phyloP scores from a whole-genome alignment of 2,113 vertebrate genomes.

The Chaetodon auriga region DNA sequence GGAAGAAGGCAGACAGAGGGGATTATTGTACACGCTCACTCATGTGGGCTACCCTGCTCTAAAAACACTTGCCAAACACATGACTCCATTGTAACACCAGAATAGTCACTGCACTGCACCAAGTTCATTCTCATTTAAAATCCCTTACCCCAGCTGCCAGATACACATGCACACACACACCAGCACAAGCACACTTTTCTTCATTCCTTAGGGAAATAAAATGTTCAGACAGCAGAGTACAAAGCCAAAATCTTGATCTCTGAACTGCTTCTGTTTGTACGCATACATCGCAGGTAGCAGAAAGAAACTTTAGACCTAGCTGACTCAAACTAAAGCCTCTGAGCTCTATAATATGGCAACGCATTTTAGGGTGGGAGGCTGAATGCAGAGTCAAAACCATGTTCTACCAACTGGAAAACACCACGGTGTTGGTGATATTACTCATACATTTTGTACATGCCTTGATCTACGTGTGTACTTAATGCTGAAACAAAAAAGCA shows the following conservation, averaged over 20 bases:
- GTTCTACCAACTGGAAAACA: not conserved
- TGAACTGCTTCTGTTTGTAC: not conserved
- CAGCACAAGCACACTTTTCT: conserved; percentile 10
- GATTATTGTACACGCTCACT: conserved; percentile 80
- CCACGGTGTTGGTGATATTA: not conserved
- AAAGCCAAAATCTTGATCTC: not conserved
- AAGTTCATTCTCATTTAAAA: conserved; percentile 56
- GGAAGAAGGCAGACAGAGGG: conserved; percentile 76
- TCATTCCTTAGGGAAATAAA: conserved; percentile 19
- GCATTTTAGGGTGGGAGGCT: not conserved
- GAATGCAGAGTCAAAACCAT: not conserved
- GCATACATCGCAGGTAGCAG: not conserved
- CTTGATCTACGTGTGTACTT: conserved; percentile 28
- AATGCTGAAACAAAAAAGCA: conserved; percentile 22
- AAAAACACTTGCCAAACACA: conserved; percentile 80
- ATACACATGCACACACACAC: conserved; percentile 6
- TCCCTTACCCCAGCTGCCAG: not conserved
- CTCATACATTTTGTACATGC: conserved; percentile 10
- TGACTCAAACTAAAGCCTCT: not conserved
- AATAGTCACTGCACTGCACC: conserved; percentile 56
- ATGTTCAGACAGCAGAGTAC: conserved; percentile 19
- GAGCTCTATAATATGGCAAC: not conserved
- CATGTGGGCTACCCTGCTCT: conserved; percentile 73
- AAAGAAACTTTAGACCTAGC: not conserved
- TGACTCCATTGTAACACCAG: conserved; percentile 76